phyloP scores from a whole-genome alignment of 2,888 invertebrate genomes.

The Adela reaumurella region DNA sequence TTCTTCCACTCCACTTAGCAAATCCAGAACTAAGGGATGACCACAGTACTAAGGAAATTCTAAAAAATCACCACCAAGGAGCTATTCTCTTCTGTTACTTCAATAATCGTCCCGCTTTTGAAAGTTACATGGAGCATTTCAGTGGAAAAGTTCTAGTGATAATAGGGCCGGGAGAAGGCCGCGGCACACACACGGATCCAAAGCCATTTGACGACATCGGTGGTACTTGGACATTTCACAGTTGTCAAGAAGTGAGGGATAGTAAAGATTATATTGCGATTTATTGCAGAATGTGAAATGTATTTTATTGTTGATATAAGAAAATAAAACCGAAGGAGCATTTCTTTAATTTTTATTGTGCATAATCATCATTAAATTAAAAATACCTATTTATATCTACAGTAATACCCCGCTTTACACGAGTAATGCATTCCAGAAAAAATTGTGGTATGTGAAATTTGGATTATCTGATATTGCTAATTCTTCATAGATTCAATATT shows the following conservation, averaged over 20 bases:
- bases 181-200: slow-evolving; percentile 67
- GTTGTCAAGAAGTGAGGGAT: slow-evolving; percentile 55
- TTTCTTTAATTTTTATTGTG: background rate
- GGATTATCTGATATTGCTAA: too few relatives aligned
- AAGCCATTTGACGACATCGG: slow-evolving; percentile 61
- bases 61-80: too few relatives aligned
- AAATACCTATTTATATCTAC: background rate
- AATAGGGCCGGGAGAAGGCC: slow-evolving; percentile 65
- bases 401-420: too few relatives aligned
- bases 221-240: slow-evolving; percentile 55
- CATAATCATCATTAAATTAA: background rate
- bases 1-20: slow-evolving; percentile 62
- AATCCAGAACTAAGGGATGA: slow-evolving; percentile 31
- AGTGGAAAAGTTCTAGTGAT: slow-evolving; percentile 65
- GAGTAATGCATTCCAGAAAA: too few relatives aligned
- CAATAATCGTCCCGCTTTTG: slow-evolving; percentile 67
- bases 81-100: slow-evolving; percentile 80
- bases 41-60: slow-evolving; percentile 22
- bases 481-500: slow-evolving; percentile 51
- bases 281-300: slow-evolving; percentile 29
- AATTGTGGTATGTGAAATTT: too few relatives aligned
- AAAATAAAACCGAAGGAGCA: too few relatives aligned
- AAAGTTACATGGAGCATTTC: slow-evolving; percentile 62
- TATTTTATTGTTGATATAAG: too few relatives aligned
- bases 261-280: slow-evolving; percentile 65